Evolutionary conservation across 1,140 invertebrate species (phyloP).

Genomic region (Drosophila insularis): DNA sequence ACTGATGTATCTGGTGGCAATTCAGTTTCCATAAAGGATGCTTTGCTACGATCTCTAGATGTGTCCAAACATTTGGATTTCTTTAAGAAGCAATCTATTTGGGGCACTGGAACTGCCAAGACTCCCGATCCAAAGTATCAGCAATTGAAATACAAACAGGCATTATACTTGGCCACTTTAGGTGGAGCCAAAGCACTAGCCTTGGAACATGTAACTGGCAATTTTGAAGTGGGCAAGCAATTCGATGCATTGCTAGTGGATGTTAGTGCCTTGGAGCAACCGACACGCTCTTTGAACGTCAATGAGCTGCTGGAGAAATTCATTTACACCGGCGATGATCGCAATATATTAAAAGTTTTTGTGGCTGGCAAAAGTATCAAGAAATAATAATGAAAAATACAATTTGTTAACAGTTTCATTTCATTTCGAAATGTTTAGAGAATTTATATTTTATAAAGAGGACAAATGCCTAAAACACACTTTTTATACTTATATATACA

Average conservation of each 20-base stretch:
- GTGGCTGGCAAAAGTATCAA: constrained; percentile 87
- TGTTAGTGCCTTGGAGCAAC: constrained; percentile 83
- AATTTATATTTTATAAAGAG: constrained; percentile 53
- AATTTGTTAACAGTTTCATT: constrained; percentile 54
- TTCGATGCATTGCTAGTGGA: constrained; percentile 92
- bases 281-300: constrained; percentile 46
- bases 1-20: constrained; percentile 94
- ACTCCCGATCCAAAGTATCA: constrained; percentile 49
- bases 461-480: constrained; percentile 35
- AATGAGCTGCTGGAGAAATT: constrained; percentile 90
- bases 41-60: constrained; percentile 88
- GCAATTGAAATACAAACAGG: constrained; percentile 89
- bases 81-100: constrained; percentile 74
- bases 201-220: constrained; percentile 89
- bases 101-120: constrained; percentile 50
- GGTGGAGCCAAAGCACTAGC: constrained; percentile 92
- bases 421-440: constrained; percentile 47
- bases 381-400: not conserved
- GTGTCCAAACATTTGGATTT: constrained; percentile 87
- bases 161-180: constrained; percentile 92
- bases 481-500: constrained; percentile 1
- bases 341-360: constrained; percentile 91
- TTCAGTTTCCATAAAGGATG: constrained; percentile 89
- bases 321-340: constrained; percentile 91
- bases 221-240: constrained; percentile 90